phyloP scores from a whole-genome alignment of 2,888 invertebrate species.

The Drosophila maculinotata region DNA sequence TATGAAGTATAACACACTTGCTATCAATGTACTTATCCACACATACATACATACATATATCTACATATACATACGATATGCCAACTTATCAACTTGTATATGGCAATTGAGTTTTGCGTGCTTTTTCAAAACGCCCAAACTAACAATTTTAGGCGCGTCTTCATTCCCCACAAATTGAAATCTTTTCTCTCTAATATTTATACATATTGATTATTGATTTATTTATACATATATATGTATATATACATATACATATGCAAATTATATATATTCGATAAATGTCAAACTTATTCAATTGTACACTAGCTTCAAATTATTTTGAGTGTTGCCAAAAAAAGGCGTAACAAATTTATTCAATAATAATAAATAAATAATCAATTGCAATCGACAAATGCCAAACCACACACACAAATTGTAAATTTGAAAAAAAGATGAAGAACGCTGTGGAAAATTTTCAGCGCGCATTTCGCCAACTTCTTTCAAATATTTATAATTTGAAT shows the following conservation, averaged over 20 bases:
- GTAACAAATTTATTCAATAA: too few species aligned
- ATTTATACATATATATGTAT: constrained; percentile 17
- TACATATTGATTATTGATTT: constrained; percentile 17
- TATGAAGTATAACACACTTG: neutral
- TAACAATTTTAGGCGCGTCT: neutral
- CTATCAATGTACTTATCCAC: constrained; percentile 1
- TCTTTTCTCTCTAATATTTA: neutral
- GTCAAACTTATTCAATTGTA: constrained; percentile 6
- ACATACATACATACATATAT: neutral
- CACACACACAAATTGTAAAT: neutral
- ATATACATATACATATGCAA: constrained; percentile 23
- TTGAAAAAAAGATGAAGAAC: too few species aligned
- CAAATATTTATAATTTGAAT: neutral
- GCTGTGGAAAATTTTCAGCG: neutral
- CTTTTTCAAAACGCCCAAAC: neutral
- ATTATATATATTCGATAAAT: constrained; percentile 13
- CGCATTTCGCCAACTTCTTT: neutral
- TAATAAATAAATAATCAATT: neutral
- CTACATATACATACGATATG: neutral
- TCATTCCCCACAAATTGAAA: constrained; percentile 15
- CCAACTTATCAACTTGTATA: constrained; percentile 6
- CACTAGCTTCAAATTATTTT: neutral
- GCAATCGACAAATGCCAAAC: too few species aligned
- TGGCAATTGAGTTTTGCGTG: constrained; percentile 3
- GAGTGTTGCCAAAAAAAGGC: neutral